phyloP scores from a whole-genome alignment of 2,797 vertebrate genomes.

The Okamejei kenojei region DNA sequence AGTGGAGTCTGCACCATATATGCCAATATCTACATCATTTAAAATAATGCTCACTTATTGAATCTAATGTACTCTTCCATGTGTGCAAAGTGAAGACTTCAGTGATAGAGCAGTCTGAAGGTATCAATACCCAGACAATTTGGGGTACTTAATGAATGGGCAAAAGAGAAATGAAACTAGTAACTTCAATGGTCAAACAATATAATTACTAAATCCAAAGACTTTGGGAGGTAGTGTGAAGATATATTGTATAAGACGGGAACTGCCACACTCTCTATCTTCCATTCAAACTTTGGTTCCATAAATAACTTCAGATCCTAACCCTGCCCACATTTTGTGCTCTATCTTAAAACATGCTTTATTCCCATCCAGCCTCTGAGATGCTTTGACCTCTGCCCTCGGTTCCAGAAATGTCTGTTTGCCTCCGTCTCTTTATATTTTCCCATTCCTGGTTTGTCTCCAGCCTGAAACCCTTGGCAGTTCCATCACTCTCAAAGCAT shows the following conservation, averaged over 20 bases:
- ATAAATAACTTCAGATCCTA: neutral
- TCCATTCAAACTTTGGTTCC: neutral
- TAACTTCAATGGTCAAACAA: neutral
- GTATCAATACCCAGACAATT: neutral
- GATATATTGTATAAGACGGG: neutral
- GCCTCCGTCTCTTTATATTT: neutral
- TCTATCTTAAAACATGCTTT: neutral
- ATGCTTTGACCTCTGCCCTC: neutral
- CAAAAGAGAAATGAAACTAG: neutral
- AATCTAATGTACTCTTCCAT: neutral
- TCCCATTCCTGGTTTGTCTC: neutral
- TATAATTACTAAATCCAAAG: neutral
- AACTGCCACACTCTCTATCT: neutral
- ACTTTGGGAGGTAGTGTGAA: neutral
- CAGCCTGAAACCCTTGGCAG: neutral
- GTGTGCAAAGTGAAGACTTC: neutral
- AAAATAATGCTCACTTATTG: neutral
- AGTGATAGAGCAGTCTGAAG: neutral
- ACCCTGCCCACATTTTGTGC: neutral
- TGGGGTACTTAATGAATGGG: neutral
- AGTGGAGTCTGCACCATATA: neutral
- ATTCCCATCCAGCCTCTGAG: neutral
- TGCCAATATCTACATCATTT: neutral
- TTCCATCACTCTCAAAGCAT: neutral
- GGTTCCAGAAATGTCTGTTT: neutral